phyloP scores from a whole-genome alignment of 53 echinoderm and acorn worm species.

The Hippasteria phrygiana region DNA sequence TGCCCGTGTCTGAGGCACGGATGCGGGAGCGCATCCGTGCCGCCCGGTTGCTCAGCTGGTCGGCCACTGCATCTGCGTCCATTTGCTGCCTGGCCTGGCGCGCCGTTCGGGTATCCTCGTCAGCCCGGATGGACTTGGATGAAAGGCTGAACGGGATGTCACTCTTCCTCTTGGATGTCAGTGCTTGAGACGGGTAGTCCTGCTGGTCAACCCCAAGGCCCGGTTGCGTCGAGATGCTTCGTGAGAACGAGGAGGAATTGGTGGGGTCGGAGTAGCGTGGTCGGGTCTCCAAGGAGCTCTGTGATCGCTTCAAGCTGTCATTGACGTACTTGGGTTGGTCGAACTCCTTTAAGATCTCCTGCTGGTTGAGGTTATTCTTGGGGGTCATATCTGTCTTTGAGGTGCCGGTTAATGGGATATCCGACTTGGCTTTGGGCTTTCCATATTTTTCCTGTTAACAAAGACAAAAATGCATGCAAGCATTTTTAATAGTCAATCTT shows the following conservation, averaged over 20 bases:
- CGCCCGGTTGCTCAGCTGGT: background rate
- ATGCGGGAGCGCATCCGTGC: slow-evolving; percentile 17
- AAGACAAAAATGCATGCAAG: background rate
- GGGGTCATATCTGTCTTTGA: slow-evolving; percentile 15
- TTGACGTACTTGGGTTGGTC: slow-evolving; percentile 22
- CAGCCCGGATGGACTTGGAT: slow-evolving; percentile 41
- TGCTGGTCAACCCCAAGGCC: background rate
- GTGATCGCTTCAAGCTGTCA: slow-evolving; percentile 29
- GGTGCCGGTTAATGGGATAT: background rate
- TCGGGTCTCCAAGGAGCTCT: slow-evolving; percentile 16
- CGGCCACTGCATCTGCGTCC: background rate
- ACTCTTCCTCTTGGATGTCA: slow-evolving; percentile 16
- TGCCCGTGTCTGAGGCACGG: slow-evolving; percentile 46
- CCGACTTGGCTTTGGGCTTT: slow-evolving; percentile 23
- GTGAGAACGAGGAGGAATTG: background rate
- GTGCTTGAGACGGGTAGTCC: slow-evolving; percentile 1
- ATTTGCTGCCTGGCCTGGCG: slow-evolving; percentile 4
- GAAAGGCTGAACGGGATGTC: slow-evolving; percentile 21
- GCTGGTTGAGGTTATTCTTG: slow-evolving; percentile 12
- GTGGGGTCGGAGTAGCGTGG: slow-evolving; percentile 7
- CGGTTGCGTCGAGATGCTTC: background rate
- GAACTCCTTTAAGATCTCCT: slow-evolving; percentile 20
- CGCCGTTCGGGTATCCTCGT: slow-evolving; percentile 15
- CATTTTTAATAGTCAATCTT: too few species aligned
- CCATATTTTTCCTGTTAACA: slow-evolving; percentile 35